phyloP scores from a whole-genome alignment of 2,113 vertebrate species.

The Dunckerocampus dactyliophorus region DNA sequence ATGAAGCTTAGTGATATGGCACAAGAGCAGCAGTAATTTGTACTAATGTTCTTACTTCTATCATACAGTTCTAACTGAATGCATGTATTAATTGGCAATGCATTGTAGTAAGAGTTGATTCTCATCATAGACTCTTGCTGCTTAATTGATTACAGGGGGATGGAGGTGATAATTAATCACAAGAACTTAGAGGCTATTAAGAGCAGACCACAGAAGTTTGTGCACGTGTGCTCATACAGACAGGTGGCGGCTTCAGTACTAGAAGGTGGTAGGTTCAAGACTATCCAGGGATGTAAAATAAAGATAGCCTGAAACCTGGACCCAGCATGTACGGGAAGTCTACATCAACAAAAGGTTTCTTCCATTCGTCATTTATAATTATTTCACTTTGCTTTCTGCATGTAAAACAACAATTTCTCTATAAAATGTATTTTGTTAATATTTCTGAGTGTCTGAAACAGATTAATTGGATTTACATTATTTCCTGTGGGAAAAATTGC shows the following conservation, averaged over 20 bases:
- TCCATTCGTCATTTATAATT: too few relatives aligned
- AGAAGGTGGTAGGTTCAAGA: neutral
- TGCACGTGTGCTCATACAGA: neutral
- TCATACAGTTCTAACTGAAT: conserved; percentile 12
- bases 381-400: too few relatives aligned
- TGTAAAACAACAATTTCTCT: too few relatives aligned
- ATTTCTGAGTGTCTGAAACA: too few relatives aligned
- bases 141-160: conserved; percentile 26
- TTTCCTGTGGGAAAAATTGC: too few relatives aligned
- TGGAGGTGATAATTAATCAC: conserved; percentile 28
- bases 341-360: too few relatives aligned
- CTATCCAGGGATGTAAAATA: neutral
- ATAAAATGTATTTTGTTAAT: too few relatives aligned
- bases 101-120: neutral
- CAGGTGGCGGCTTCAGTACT: neutral
- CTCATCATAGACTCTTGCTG: conserved; percentile 2
- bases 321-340: neutral
- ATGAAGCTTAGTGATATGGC: conserved; percentile 49
- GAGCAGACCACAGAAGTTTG: conserved; percentile 2
- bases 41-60: neutral
- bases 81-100: neutral
- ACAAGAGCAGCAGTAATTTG: conserved; percentile 31
- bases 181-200: conserved; percentile 16
- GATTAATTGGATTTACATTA: too few relatives aligned
- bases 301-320: neutral